Percentiles rank a stretch among this genome's conserved stretches.
Conservation (phyloP, 2,113 vertebrate species). For the Hucho hucho region DNA sequence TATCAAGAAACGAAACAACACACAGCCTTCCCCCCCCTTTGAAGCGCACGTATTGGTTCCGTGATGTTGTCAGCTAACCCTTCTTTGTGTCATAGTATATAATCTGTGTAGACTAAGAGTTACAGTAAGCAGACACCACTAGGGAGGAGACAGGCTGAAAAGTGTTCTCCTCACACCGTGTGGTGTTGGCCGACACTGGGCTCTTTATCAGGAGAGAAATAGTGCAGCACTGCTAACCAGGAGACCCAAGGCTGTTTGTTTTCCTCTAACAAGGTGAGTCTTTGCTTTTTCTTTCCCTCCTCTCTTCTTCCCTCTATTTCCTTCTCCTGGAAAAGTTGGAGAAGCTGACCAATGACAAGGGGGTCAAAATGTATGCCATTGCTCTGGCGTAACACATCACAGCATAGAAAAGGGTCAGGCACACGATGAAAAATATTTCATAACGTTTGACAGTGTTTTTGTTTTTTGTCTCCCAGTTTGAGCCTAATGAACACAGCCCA, state of each 20-base stretch:
- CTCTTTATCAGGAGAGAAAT: constrained; percentile 55
- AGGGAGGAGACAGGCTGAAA: not conserved
- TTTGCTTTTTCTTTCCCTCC: not conserved
- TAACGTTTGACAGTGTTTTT: too few species aligned
- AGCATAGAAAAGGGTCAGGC: too few species aligned
- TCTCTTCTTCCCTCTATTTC: not conserved
- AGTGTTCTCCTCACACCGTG: constrained; percentile 26
- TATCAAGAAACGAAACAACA: too few species aligned
- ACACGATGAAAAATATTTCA: too few species aligned
- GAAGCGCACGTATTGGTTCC: too few species aligned
- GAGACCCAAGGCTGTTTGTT: constrained; percentile 52
- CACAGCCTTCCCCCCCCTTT: too few species aligned
- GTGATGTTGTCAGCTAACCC: too few species aligned
- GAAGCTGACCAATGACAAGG: too few species aligned
- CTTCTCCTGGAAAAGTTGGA: not conserved
- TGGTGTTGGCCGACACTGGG: constrained; percentile 42
- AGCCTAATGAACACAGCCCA: too few species aligned
- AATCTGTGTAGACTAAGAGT: not conserved
- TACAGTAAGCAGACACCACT: not conserved
- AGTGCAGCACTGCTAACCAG: constrained; percentile 50
- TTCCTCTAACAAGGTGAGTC: constrained; percentile 52
- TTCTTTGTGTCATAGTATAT: not conserved
- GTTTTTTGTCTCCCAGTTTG: too few species aligned
- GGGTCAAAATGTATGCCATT: not conserved
- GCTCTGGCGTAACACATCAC: not conserved